Evolutionary conservation across 2,113 vertebrate genomes (phyloP).

Genomic region (Urocitellus parryii): DNA sequence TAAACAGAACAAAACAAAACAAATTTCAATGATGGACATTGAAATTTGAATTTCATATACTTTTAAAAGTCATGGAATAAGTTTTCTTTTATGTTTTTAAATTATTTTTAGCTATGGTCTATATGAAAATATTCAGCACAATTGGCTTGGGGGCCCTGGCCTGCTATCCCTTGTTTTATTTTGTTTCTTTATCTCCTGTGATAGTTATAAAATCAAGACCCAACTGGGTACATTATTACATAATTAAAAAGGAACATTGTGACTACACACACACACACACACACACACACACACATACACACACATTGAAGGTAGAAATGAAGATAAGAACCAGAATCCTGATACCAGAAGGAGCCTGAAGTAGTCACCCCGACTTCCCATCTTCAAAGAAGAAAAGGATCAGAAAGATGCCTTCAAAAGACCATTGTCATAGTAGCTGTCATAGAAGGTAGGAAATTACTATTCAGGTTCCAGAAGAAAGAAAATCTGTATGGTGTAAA

Average conservation of each 20-base stretch:
- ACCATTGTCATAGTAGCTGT: not conserved
- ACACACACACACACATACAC: no score
- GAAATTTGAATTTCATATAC: constrained; percentile 17
- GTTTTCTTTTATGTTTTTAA: not conserved
- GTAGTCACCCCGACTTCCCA: not conserved
- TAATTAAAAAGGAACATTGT: not conserved
- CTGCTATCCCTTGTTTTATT: not conserved
- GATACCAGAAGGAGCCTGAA: not conserved
- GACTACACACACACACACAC: not conserved
- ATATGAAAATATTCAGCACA: not conserved
- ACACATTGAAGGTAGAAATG: constrained; percentile 4
- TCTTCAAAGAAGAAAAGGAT: not conserved
- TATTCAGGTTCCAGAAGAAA: not conserved
- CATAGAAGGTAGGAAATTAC: not conserved
- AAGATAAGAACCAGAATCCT: not conserved
- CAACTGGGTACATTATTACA: not conserved
- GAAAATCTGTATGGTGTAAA: not conserved
- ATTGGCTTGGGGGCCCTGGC: not conserved
- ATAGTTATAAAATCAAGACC: not conserved
- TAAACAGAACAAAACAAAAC: not conserved
- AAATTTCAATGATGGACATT: not conserved
- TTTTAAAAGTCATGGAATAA: not conserved
- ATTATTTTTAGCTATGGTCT: not conserved
- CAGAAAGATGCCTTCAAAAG: not conserved
- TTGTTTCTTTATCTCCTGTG: not conserved